Evolutionary conservation across 2,113 vertebrate species (phyloP).

Genomic region (Oriolus oriolus): DNA sequence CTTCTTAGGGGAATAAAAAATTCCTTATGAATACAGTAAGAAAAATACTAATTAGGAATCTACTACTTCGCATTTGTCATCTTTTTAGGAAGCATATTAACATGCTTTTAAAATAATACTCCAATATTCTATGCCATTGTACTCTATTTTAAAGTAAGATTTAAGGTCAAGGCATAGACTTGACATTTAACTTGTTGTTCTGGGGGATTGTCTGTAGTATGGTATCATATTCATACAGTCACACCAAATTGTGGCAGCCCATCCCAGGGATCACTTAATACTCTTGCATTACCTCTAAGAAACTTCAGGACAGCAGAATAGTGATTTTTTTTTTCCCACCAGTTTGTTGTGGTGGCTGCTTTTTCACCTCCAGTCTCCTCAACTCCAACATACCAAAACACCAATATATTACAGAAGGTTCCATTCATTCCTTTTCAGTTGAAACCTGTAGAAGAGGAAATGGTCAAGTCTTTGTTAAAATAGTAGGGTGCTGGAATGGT

Average conservation of each 20-base stretch:
- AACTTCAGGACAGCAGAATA: neutral
- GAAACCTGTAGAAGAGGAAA: neutral
- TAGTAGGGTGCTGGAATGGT: neutral
- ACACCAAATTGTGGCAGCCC: neutral
- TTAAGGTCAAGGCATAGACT: neutral
- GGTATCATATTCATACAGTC: neutral
- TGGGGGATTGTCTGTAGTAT: neutral
- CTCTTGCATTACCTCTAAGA: neutral
- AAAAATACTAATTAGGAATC: neutral
- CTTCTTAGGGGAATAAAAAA: neutral
- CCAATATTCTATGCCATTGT: neutral
- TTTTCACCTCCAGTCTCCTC: neutral
- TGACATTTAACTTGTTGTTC: neutral
- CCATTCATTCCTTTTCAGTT: neutral
- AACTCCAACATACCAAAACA: neutral
- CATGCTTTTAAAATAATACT: neutral
- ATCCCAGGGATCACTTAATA: neutral
- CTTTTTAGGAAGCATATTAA: neutral
- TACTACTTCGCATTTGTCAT: neutral
- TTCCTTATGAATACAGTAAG: neutral
- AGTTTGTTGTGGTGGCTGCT: neutral
- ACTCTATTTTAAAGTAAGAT: neutral
- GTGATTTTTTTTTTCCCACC: rapidly evolving
- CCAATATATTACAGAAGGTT: neutral
- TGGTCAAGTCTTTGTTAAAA: neutral